These are phyloP conservation scores for Microtus montanus DNA, from an alignment of 2,113 vertebrate genomes.

Conservation along the genomic window DNA sequence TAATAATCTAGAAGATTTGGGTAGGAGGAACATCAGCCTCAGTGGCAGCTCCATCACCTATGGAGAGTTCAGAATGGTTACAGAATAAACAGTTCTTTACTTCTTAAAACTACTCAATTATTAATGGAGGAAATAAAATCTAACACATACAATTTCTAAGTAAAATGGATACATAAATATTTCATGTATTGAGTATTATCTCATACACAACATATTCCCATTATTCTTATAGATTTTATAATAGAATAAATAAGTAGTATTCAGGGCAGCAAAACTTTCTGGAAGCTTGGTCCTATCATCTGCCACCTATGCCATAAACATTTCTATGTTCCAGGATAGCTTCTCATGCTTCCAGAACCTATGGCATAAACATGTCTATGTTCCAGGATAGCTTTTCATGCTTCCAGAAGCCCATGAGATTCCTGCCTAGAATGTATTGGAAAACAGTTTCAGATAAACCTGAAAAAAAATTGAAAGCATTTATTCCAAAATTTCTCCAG, in stretches of 20 bases:
- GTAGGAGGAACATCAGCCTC: neutral
- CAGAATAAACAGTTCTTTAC: neutral
- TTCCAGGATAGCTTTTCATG: neutral
- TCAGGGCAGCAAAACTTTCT: neutral
- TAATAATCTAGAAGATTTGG: neutral
- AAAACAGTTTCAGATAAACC: neutral
- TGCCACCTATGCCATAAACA: neutral
- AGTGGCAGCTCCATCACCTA: neutral
- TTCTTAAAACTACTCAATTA: neutral
- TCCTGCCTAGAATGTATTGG: neutral
- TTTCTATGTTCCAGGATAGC: neutral
- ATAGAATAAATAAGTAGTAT: neutral
- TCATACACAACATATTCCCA: neutral
- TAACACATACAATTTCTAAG: neutral
- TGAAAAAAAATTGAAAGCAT: neutral
- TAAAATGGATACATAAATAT: neutral
- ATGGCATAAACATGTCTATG: neutral
- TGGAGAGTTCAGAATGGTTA: neutral
- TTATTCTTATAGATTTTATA: neutral
- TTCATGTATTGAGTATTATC: neutral
- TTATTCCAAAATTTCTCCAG: neutral
- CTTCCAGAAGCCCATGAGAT: neutral
- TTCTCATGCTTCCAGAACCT: neutral
- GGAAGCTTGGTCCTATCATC: neutral
- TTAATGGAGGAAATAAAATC: slow-evolving; percentile 55